Evolutionary conservation across 2,888 invertebrate species (phyloP).

Genomic region (Hypselothyrea guttata): DNA sequence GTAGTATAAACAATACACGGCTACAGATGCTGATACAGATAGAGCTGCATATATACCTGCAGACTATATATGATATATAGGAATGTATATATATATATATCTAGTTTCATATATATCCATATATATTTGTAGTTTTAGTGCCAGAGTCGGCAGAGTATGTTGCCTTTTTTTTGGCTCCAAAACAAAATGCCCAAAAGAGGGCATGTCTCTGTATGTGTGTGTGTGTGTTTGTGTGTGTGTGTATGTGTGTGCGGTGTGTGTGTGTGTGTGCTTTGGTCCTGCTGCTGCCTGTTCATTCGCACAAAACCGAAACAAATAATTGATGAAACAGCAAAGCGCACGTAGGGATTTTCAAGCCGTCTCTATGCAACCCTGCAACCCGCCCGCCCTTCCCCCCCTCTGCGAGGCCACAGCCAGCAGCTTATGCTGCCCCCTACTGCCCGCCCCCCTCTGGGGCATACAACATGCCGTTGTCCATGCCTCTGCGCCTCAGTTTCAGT

Average conservation of each 20-base stretch:
- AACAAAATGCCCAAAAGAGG: slow-evolving; percentile 53
- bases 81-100: neutral
- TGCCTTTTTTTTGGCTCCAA: slow-evolving; percentile 26
- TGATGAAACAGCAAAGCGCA: slow-evolving; percentile 78
- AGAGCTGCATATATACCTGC: neutral
- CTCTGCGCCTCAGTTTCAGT: too few species aligned
- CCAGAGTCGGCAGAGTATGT: slow-evolving; percentile 24
- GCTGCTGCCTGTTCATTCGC: slow-evolving; percentile 62
- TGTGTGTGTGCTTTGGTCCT: slow-evolving; percentile 4
- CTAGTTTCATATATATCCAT: neutral
- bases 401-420: neutral
- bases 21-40: slow-evolving; percentile 6
- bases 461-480: neutral
- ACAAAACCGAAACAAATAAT: slow-evolving; percentile 77
- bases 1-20: slow-evolving; percentile 37
- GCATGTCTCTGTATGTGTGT: slow-evolving; percentile 1
- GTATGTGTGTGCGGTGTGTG: neutral
- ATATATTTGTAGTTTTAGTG: slow-evolving; percentile 4
- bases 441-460: neutral
- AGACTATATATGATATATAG: neutral
- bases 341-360: slow-evolving; percentile 71
- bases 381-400: neutral
- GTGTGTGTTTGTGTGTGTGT: neutral
- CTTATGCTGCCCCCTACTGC: neutral
- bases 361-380: slow-evolving; percentile 6